Evolutionary conservation across 23 tunicate genomes (phyloP).

Genomic region (Oikopleura albicans): DNA sequence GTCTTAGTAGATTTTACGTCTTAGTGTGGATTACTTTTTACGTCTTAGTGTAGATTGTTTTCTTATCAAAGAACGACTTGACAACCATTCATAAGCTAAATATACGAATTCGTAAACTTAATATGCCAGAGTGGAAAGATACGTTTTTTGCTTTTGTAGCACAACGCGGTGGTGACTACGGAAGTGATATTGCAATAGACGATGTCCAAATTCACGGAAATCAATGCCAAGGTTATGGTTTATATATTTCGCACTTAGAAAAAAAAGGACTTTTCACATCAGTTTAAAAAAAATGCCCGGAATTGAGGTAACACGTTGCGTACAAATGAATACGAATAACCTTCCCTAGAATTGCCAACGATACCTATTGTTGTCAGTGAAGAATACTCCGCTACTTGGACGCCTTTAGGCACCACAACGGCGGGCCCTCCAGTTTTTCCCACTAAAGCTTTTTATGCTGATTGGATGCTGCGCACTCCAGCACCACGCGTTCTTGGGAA

Average conservation of each 20-base stretch:
- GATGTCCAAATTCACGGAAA: constrained; percentile 1
- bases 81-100: too few relatives aligned
- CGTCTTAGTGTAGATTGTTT: too few relatives aligned
- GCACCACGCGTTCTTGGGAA: neutral
- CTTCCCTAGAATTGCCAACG: neutral
- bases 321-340: too few relatives aligned
- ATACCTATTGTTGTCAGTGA: neutral
- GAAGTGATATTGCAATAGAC: neutral
- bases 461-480: neutral
- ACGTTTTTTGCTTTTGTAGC: neutral
- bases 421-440: neutral
- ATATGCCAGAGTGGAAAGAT: neutral
- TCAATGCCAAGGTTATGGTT: too few relatives aligned
- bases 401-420: neutral
- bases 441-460: neutral
- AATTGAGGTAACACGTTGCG: too few relatives aligned
- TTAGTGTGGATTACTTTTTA: too few relatives aligned
- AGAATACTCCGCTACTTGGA: neutral
- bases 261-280: too few relatives aligned
- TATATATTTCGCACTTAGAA: too few relatives aligned
- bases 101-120: neutral
- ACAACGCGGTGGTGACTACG: neutral
- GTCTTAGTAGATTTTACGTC: too few relatives aligned
- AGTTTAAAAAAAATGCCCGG: too few relatives aligned
- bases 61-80: too few relatives aligned